Percentiles rank a stretch among this genome's conserved stretches.
Evolutionary conservation across 2,113 vertebrate species (phyloP).

Genomic region (Ia io): DNA sequence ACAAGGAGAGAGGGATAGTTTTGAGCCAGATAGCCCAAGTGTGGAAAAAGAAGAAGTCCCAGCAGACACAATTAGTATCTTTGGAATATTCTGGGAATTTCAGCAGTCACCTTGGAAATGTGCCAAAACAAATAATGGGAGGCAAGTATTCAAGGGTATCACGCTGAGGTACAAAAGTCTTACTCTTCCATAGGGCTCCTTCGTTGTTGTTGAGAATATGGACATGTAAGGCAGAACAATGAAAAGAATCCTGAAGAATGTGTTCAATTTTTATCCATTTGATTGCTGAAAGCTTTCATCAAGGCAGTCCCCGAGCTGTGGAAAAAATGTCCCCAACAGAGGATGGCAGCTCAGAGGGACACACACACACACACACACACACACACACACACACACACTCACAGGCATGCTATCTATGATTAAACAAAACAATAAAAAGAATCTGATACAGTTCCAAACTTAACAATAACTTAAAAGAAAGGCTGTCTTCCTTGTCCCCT

Average conservation of each 20-base stretch:
- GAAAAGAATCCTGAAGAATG: slow-evolving; percentile 75
- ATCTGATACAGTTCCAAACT: slow-evolving; percentile 80
- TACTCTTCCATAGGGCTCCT: slow-evolving; percentile 64
- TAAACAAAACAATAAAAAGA: slow-evolving; percentile 73
- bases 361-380: neutral
- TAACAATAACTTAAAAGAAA: slow-evolving; percentile 78
- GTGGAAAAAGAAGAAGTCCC: neutral
- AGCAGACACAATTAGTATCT: neutral
- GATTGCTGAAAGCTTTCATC: slow-evolving; percentile 80
- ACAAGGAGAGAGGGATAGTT: neutral
- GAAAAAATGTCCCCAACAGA: slow-evolving; percentile 10
- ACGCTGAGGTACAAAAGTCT: slow-evolving; percentile 64
- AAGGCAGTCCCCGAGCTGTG: slow-evolving; percentile 74
- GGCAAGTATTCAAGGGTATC: slow-evolving; percentile 53
- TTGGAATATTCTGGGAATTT: neutral
- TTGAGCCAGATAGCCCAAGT: neutral
- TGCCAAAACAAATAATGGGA: slow-evolving; percentile 46
- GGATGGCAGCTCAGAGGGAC: neutral
- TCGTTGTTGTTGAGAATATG: slow-evolving; percentile 46
- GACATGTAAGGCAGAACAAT: slow-evolving; percentile 79
- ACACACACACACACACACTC: neutral
- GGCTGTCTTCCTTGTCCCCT: slow-evolving; percentile 43
- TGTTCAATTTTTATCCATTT: slow-evolving; percentile 76
- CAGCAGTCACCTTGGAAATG: slow-evolving; percentile 53
- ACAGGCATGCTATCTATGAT: slow-evolving; percentile 62